Percentiles rank a stretch among this genome's conserved stretches.
Conservation (phyloP, 2,113 vertebrate genomes). For the Sebastes schlegelii region DNA sequence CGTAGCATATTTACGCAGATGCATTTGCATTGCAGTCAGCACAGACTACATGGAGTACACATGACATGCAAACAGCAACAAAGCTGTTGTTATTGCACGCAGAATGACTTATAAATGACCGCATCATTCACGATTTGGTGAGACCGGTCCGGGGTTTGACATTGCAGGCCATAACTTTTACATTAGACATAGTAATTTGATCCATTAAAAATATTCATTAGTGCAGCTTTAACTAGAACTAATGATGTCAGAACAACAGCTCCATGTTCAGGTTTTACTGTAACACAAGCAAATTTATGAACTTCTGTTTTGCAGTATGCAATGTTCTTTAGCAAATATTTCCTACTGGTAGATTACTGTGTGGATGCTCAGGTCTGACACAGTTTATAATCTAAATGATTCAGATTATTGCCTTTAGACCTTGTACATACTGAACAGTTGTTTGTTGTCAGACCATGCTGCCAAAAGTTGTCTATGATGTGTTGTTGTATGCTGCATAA, state of each 20-base stretch:
- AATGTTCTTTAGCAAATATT: slow-evolving; percentile 36
- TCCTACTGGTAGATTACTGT: background rate
- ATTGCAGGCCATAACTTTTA: background rate
- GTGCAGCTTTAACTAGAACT: slow-evolving; percentile 15
- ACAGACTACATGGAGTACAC: too few relatives aligned
- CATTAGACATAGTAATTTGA: background rate
- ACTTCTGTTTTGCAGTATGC: slow-evolving; percentile 31
- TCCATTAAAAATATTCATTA: background rate
- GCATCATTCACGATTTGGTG: too few relatives aligned
- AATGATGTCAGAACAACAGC: slow-evolving; percentile 39
- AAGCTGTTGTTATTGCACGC: too few relatives aligned
- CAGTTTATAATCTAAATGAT: background rate
- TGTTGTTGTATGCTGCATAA: slow-evolving; percentile 54
- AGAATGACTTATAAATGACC: too few relatives aligned
- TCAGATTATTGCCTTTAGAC: slow-evolving; percentile 18
- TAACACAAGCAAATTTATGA: background rate
- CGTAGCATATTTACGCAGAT: too few relatives aligned
- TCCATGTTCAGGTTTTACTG: slow-evolving; percentile 15
- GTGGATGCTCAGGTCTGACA: slow-evolving; percentile 25
- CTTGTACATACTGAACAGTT: background rate
- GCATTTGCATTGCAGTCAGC: too few relatives aligned
- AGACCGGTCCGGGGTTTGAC: too few relatives aligned
- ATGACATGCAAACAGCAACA: too few relatives aligned
- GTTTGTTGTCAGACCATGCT: slow-evolving; percentile 26
- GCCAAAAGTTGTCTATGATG: slow-evolving; percentile 43